These are phyloP conservation scores for Talpa occidentalis DNA, from an alignment of 2,113 vertebrate species.

Conservation along the genomic window DNA sequence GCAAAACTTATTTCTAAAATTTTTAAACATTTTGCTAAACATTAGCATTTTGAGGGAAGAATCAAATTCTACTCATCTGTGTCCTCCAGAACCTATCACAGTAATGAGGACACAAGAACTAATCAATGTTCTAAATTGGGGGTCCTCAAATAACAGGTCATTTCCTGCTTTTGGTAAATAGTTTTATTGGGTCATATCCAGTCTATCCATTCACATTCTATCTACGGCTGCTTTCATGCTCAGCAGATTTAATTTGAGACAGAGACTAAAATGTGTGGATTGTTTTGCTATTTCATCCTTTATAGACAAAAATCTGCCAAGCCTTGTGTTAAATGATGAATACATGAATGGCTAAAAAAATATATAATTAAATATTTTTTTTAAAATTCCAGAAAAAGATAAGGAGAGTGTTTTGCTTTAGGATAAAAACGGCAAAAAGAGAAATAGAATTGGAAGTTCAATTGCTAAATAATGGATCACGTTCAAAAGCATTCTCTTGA, in stretches of 20 bases:
- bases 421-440: background rate
- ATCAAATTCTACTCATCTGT: background rate
- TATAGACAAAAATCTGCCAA: background rate
- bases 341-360: background rate
- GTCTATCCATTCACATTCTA: background rate
- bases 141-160: background rate
- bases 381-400: background rate
- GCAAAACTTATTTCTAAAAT: background rate
- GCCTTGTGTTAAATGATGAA: background rate
- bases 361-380: background rate
- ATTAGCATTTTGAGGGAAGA: background rate
- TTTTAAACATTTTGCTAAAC: no score
- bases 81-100: background rate
- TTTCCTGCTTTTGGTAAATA: background rate
- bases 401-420: background rate
- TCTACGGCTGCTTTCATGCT: background rate
- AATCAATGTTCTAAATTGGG: background rate
- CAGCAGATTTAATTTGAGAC: background rate
- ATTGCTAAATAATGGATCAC: background rate
- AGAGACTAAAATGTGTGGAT: background rate
- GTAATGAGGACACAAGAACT: background rate
- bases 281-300: background rate
- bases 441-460: background rate
- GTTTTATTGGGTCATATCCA: conserved; percentile 2
- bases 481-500: background rate